These are phyloP conservation scores for Cynocephalus volans DNA, from an alignment of 2,113 vertebrate species.

Conservation along the genomic window DNA sequence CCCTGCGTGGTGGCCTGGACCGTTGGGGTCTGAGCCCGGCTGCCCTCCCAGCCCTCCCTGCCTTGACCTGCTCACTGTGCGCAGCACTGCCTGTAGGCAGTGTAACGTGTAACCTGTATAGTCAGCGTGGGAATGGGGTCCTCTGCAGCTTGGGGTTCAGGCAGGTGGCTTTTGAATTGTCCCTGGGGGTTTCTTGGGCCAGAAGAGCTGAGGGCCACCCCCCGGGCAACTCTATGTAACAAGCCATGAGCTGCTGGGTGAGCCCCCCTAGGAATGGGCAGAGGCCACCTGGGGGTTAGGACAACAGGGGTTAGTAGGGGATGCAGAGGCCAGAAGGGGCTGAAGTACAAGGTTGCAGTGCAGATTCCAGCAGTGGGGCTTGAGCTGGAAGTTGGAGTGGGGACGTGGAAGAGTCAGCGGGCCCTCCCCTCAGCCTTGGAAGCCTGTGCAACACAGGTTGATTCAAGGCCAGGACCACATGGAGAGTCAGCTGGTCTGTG, in stretches of 20 bases:
- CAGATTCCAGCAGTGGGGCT: neutral
- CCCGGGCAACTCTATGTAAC: neutral
- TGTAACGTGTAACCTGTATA: neutral
- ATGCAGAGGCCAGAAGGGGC: neutral
- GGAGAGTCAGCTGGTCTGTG: too few relatives aligned
- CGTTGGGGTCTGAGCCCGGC: too few relatives aligned
- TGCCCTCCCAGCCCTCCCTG: neutral
- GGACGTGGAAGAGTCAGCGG: accelerated
- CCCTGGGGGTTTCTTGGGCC: neutral
- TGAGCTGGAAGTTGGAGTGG: neutral
- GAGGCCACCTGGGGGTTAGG: neutral
- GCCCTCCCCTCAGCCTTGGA: neutral
- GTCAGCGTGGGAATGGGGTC: neutral
- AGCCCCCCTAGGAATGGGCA: neutral
- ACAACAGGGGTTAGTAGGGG: too few relatives aligned
- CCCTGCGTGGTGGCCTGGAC: neutral
- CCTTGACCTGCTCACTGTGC: neutral
- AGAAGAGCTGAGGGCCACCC: neutral
- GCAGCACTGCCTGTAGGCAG: neutral
- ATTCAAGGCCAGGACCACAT: too few relatives aligned
- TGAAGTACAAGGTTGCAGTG: neutral
- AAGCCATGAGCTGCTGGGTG: neutral
- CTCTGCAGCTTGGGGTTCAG: neutral
- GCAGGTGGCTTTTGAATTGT: neutral
- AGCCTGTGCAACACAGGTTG: neutral